Conservation (phyloP, 2,797 vertebrate genomes). For the Acrossocheilus fasciatus region DNA sequence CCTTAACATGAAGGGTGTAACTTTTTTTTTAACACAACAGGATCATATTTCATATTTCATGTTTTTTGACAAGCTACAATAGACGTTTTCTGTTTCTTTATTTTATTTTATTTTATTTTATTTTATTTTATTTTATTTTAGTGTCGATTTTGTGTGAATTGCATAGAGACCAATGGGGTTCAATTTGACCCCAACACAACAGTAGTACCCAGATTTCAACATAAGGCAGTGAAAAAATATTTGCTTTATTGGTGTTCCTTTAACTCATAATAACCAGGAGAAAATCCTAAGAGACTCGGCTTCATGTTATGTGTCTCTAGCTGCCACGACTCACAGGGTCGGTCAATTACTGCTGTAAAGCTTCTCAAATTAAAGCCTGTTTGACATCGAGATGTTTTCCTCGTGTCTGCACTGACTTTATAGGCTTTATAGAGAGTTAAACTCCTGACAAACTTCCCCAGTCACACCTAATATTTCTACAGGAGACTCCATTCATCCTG, state of each 20-base stretch:
- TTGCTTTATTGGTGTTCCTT: not conserved
- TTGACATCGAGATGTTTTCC: constrained; percentile 11
- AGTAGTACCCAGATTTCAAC: not conserved
- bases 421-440: constrained; percentile 12
- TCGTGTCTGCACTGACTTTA: not conserved
- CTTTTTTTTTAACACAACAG: too few relatives aligned
- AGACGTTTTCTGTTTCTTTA: too few relatives aligned
- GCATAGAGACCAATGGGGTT: too few relatives aligned
- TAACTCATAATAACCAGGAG: not conserved
- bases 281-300: not conserved
- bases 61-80: too few relatives aligned
- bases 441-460: constrained; percentile 62
- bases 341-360: not conserved
- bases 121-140: too few relatives aligned
- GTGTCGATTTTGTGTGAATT: too few relatives aligned
- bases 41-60: too few relatives aligned
- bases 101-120: too few relatives aligned
- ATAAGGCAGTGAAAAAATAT: not conserved
- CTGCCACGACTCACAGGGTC: not conserved
- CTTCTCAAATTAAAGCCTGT: constrained; percentile 21
- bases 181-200: too few relatives aligned
- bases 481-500: not conserved
- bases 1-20: too few relatives aligned
- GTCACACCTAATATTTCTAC: constrained; percentile 40
- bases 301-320: not conserved